phyloP scores from a whole-genome alignment of 1,140 invertebrate species.

The Cyphomyrmex costatus region DNA sequence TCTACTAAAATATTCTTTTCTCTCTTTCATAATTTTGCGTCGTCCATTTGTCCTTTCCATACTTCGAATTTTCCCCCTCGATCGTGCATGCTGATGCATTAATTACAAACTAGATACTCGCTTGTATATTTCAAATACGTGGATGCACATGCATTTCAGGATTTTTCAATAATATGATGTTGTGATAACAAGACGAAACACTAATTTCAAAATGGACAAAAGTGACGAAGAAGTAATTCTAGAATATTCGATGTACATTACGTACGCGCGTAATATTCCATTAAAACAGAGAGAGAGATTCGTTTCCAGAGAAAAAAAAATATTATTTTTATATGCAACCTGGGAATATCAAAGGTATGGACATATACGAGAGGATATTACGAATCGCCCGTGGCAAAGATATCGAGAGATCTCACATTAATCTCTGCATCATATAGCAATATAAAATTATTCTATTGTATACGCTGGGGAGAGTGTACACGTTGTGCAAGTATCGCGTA shows the following conservation, averaged over 20 bases:
- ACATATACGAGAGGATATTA: not conserved
- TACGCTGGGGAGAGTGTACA: not conserved
- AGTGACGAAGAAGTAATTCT: not conserved
- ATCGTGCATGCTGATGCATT: slow-evolving; percentile 34
- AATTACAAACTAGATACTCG: slow-evolving; percentile 30
- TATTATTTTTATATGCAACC: not conserved
- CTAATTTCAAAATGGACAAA: not conserved
- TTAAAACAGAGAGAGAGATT: not conserved
- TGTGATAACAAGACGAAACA: not conserved
- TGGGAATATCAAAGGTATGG: not conserved
- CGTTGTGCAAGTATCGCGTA: slow-evolving; percentile 39
- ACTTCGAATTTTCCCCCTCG: not conserved
- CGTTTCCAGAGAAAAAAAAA: not conserved
- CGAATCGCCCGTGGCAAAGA: not conserved
- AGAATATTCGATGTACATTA: not conserved
- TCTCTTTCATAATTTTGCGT: not conserved
- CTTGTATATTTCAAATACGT: slow-evolving; percentile 10
- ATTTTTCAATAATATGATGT: slow-evolving; percentile 25
- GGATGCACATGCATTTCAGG: not conserved
- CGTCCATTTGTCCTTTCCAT: not conserved
- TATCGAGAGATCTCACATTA: slow-evolving; percentile 4
- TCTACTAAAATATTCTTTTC: not conserved
- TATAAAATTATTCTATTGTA: slow-evolving; percentile 61
- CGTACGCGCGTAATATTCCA: not conserved
- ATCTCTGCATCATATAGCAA: not conserved